Evolutionary conservation across 2,113 vertebrate genomes (phyloP), one percentile per base, ranked within the genome.

Genomic region (Ophthalmolycus amberensis): DNA sequence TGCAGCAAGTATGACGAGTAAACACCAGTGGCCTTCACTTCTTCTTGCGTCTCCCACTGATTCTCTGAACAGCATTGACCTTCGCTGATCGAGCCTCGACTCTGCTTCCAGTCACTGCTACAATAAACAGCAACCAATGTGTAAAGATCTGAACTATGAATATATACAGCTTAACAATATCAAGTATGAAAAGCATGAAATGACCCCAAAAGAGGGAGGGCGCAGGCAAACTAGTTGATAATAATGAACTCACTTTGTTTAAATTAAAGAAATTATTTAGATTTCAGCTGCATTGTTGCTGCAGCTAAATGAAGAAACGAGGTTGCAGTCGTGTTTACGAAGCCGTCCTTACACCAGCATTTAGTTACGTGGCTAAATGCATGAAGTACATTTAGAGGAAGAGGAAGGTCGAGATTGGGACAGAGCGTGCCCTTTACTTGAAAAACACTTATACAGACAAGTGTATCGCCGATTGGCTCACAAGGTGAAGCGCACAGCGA

Each of bases 1-100:
- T 56, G n/a, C 65, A 72, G 70, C 0, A 1, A 60, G 16, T 22
- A 64, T 48, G 65, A 72, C 12, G 16, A n/a, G 52, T 66, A 48
- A 65, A 34, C 40, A 50, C 5, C 16, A 29, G 29, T 27, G 52
- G 42, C 90, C 52, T 72, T 79, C 46, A 59, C n/a, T 6, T 25
- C 40, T 67, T 63, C n/a, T 2, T n/a, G 27, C 27, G 37, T 56
- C 72, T 58, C 76, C 60, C 29, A 12, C 27, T 38, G 75, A 37
- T 56, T 82, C 32, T 75, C 54, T 34, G 27, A 71, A 60, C 22
- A 68, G 25, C 85, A 84, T 70, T 88, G 85, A 81, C 56, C 46
- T 9, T 16, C 25, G 34, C 42, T 50, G 65, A 52, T 7, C 54
- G 22, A 82, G 48, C 74, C 65, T 75, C 77, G 84, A 73, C 72